phyloP scores from a whole-genome alignment of 2,797 vertebrate genomes.

The Ciconia nigra region DNA sequence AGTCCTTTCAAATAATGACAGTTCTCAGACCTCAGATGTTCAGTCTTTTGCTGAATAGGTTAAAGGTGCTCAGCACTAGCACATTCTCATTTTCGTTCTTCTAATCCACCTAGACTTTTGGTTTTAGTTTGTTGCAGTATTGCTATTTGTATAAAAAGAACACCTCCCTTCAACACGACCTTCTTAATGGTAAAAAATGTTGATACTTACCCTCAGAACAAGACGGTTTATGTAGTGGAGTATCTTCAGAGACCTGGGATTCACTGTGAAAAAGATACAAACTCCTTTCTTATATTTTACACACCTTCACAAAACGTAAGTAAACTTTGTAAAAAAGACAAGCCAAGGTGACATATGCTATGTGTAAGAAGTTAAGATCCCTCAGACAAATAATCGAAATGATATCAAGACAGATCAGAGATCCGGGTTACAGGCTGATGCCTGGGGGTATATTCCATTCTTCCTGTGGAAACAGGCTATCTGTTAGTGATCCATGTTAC shows the following conservation, averaged over 20 bases:
- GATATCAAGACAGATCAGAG: background rate
- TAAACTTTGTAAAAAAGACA: background rate
- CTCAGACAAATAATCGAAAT: background rate
- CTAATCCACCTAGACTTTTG: background rate
- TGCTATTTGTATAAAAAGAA: background rate
- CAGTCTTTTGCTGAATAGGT: background rate
- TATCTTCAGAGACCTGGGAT: slow-evolving; percentile 22
- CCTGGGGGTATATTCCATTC: background rate
- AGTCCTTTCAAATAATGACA: background rate
- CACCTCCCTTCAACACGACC: background rate
- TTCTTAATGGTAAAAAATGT: background rate
- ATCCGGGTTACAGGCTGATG: background rate
- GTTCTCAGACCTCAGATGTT: background rate
- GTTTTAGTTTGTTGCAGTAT: background rate
- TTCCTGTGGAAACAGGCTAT: background rate
- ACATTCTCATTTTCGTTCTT: background rate
- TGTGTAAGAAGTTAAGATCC: background rate
- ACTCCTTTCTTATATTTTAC: background rate
- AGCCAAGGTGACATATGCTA: background rate
- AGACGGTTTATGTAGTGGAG: background rate
- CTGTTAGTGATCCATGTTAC: background rate
- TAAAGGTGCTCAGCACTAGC: background rate
- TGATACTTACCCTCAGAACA: slow-evolving; percentile 57
- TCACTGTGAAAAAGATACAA: slow-evolving; percentile 51
- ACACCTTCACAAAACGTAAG: background rate